Evolutionary conservation across 2,888 invertebrate genomes (phyloP).

Genomic region (Coremacera marginata): DNA sequence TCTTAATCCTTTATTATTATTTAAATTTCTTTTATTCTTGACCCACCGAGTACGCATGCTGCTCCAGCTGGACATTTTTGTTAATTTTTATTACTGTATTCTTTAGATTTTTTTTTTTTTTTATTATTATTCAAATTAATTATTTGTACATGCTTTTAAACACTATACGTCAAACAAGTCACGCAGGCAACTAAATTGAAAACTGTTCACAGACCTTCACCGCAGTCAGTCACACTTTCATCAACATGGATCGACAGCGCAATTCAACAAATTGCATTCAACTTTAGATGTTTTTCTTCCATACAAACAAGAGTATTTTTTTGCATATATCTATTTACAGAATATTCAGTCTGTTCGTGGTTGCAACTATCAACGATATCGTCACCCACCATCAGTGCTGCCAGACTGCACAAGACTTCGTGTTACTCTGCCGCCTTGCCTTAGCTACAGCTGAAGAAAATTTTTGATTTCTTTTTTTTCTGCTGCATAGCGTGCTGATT

Average conservation of each 20-base stretch:
- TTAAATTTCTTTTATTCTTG: not conserved
- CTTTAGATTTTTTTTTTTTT: not conserved
- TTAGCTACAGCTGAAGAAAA: not conserved
- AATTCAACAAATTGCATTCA: not conserved
- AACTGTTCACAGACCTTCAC: constrained; percentile 42
- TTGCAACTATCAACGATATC: constrained; percentile 30
- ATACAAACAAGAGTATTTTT: too few relatives aligned
- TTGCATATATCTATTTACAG: too few relatives aligned
- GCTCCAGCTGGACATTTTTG: constrained; percentile 58
- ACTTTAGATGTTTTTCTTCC: not conserved
- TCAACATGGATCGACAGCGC: not conserved
- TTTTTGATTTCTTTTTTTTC: not conserved
- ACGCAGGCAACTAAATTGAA: constrained; percentile 48
- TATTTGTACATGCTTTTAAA: not conserved
- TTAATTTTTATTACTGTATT: not conserved
- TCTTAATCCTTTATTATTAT: not conserved
- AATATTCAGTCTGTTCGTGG: not conserved
- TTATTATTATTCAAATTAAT: too few relatives aligned
- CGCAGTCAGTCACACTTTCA: constrained; percentile 47
- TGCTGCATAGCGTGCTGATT: not conserved
- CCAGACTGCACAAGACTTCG: constrained; percentile 7
- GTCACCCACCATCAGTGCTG: constrained; percentile 12
- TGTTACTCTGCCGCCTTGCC: not conserved
- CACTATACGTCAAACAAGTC: constrained; percentile 30
- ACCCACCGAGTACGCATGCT: constrained; percentile 62